phyloP scores from a whole-genome alignment of 2,797 vertebrate species.

The Garrulus glandarius region DNA sequence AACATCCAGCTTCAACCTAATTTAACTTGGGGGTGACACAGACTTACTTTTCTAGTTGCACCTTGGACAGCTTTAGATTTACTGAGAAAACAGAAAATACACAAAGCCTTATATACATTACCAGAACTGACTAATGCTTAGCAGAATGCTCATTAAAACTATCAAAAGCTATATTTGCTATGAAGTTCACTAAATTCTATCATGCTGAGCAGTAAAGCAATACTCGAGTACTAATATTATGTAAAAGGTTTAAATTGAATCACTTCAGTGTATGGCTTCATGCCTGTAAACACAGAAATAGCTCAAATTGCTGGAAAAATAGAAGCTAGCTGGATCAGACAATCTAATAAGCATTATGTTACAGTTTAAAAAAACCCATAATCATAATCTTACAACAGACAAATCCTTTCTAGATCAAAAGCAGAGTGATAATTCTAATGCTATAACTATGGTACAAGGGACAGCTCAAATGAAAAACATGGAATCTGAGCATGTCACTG shows the following conservation, averaged over 20 bases:
- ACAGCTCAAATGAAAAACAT: neutral
- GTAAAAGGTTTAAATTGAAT: neutral
- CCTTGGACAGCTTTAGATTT: neutral
- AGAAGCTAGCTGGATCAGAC: neutral
- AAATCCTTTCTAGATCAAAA: neutral
- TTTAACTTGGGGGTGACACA: neutral
- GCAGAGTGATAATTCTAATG: neutral
- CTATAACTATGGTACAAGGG: neutral
- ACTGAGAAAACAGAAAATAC: neutral
- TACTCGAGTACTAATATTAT: neutral
- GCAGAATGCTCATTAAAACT: neutral
- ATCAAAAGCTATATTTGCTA: neutral
- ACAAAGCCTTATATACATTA: neutral
- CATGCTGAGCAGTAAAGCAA: neutral
- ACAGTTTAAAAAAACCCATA: neutral
- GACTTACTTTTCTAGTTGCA: neutral
- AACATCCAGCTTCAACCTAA: neutral
- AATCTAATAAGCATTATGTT: neutral
- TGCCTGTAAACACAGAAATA: slow-evolving; percentile 11
- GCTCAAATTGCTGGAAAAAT: neutral
- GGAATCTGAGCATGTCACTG: neutral
- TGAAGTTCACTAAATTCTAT: neutral
- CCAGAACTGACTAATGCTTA: neutral
- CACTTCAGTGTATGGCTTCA: neutral
- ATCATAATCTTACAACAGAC: neutral